Base-by-base conservation (phyloP, 2,113 vertebrate genomes). In the Hystrix brachyura region DNA sequence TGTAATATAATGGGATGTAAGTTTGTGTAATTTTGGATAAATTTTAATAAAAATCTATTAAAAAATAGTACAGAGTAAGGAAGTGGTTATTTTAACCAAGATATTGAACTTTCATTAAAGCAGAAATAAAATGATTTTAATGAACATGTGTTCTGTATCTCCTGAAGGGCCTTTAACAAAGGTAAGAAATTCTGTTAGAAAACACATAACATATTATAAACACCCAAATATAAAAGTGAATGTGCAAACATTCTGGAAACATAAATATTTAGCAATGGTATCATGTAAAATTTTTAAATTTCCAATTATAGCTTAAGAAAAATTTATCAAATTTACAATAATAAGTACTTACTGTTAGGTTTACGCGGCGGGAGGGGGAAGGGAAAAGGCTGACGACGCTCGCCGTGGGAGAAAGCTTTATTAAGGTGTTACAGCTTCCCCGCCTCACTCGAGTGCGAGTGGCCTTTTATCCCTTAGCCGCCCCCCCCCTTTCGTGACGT, bases 71-170 rank as follows among this genome's bases (percentile, higher is more conserved):
- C 38, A 38, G 38, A 38, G 38, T 38, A 38, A 38, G 38, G 38
- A 38, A 38, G 38, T 38, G 38, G 38, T 38, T 38, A 38, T 79
- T 90, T 94, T 84, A 43, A 21, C 89, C 87, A 84, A 96, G 87
- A 96, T 94, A 87, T 69, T 84, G 21, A 83, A 64, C 80, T 84
- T 82, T 10, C 9, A 71, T 64, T 90, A 64, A 94, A 59, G 15
- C 1, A 86, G 72, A 95, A 87, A 43, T 48, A 89, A 78, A 90
- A 10, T 93, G 74, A 62, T 95, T 84, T 71, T 90, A 91, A 67
- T 43, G 17, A 91, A 29, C 14, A 51, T 94, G 62, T 84, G 23
- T 91, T 88, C 38, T 91, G 0, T 87, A 83, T 4, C 19, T 92
- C 64, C 38, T 85, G 43, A n/a, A 90, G 65, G 60, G 25, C 7